Evolutionary conservation across 2,797 vertebrate species (phyloP).

Genomic region (Octomys mimax): DNA sequence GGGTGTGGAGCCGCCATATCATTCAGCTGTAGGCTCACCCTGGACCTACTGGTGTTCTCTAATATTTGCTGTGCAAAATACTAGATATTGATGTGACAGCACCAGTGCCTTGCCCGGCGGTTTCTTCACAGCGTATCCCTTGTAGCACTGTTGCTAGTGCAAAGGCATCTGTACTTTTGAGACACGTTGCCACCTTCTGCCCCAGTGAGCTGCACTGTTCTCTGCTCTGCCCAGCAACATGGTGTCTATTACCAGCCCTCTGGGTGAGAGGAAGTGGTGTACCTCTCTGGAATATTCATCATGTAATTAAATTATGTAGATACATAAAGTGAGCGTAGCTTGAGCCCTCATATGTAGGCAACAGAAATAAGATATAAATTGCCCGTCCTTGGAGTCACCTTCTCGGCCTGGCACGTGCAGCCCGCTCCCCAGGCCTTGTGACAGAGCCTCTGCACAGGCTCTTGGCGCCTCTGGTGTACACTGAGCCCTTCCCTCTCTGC

Average conservation of each 20-base stretch:
- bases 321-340: not conserved
- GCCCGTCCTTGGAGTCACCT: not conserved
- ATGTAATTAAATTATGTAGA: conserved; percentile 1
- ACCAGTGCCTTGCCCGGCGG: not conserved
- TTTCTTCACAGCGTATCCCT: not conserved
- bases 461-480: not conserved
- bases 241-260: not conserved
- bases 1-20: not conserved
- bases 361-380: not conserved
- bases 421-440: not conserved
- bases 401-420: not conserved
- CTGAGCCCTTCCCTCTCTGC: not conserved
- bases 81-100: not conserved
- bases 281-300: not conserved
- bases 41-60: not conserved
- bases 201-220: not conserved
- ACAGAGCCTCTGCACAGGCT: not conserved
- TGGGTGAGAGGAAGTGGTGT: not conserved
- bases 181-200: not conserved
- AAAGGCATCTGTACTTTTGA: conserved; percentile 16
- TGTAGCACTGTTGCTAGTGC: not conserved
- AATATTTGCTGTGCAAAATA: not conserved
- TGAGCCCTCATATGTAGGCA: not conserved
- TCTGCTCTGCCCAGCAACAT: not conserved
- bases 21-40: not conserved